Base-by-base conservation (phyloP, 2,113 vertebrate species). In the Bos indicus region DNA sequence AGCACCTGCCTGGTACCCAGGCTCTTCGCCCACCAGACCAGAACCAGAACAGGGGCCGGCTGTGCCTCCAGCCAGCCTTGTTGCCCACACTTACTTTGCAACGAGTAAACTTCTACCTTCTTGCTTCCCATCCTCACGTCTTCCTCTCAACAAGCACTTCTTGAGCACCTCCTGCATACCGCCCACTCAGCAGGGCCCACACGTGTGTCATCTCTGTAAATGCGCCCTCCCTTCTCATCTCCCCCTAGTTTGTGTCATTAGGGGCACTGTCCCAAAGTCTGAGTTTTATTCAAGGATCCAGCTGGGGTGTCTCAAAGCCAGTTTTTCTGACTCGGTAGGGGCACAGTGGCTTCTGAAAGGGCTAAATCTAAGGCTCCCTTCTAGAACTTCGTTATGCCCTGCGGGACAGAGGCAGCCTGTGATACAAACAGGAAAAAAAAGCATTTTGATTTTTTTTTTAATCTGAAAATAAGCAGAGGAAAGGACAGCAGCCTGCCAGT, bases 191-290 rank as follows among this genome's bases (percentile, higher is more conserved):
- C 23, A 16, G 80, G 28, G 43, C 82, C 28, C 7, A 2, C 2
- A 0, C n/a, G 0, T 25, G 62, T n/a, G 25, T 40, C 0, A 0
- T 48, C 48, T 74, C 71, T 17, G 40, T 6, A 1, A 1, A 23
- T 17, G 33, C 51, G 1, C 43, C 33, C 26, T 11, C 21, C n/a
- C 3, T 4, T 40, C 48, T 74, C 40, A 2, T 16, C 82, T 56
- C 46, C 60, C 19, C 48, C 60, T 13, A 11, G 3, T 85, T 26
- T 4, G 30, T 80, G 30, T 48, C 0, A 51, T 14, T 6, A 16
- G 25, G 30, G 46, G 7, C 21, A 1, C 43, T 28, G 57, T 28
- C 83, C 56, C 54, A 5, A 74, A 13, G n/a, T 48, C 59, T 30
- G 67, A 17, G 23, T 54, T 57, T 59, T 15, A 19, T 33, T 57